Conservation (phyloP, 2,888 invertebrate genomes). For the Caenorhabditis afra region DNA sequence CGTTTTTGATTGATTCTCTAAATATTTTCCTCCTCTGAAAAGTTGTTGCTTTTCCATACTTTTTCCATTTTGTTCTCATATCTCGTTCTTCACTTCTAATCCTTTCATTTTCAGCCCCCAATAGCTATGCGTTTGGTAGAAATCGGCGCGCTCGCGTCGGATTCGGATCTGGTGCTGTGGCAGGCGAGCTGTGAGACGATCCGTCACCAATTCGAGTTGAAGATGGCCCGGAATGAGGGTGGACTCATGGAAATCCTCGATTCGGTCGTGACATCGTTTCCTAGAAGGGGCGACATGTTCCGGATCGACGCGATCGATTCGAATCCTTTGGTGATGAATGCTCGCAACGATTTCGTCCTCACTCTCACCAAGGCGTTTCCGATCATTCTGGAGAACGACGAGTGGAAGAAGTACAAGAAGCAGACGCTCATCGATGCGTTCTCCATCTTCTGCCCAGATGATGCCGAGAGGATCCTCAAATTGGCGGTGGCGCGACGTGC, state of each 20-base stretch:
- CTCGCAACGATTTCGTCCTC: conserved; percentile 6
- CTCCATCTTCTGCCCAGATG: conserved; percentile 26
- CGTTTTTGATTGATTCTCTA: too few relatives aligned
- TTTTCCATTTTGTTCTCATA: not conserved
- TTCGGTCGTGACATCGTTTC: conserved; percentile 40
- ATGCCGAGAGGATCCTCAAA: conserved; percentile 13
- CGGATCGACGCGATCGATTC: conserved; percentile 32
- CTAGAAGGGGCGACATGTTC: conserved; percentile 36
- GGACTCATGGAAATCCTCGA: conserved; percentile 48
- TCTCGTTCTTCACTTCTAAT: not conserved
- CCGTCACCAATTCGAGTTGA: conserved; percentile 45
- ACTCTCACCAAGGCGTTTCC: conserved; percentile 13
- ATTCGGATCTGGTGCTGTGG: conserved; percentile 45
- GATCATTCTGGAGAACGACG: conserved; percentile 29
- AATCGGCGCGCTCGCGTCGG: conserved; percentile 37
- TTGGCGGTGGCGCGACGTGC: conserved; percentile 3
- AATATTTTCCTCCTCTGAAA: too few relatives aligned
- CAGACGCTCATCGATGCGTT: conserved; percentile 31
- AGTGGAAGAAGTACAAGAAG: conserved; percentile 46
- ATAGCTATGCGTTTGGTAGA: conserved; percentile 42
- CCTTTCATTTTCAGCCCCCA: not conserved
- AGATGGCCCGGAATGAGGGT: conserved; percentile 38
- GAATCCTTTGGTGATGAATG: not conserved
- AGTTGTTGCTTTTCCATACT: not conserved
- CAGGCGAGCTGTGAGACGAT: conserved; percentile 54